Evolutionary conservation across 2,113 vertebrate species (phyloP).

Genomic region (Pterophyllum scalare): DNA sequence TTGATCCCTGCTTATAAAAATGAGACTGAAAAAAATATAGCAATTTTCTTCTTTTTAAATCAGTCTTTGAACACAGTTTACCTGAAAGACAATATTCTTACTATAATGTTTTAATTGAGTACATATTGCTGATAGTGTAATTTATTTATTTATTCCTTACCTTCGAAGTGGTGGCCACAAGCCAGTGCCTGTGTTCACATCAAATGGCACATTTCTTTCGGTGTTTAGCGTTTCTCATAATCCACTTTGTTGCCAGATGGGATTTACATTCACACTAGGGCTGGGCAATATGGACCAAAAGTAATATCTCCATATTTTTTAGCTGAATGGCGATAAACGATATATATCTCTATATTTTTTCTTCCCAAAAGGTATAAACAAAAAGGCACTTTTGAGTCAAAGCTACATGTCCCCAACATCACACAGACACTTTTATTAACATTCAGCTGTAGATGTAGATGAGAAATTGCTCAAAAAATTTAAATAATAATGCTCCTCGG

Average conservation of each 20-base stretch:
- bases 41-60: neutral
- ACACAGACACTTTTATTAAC: too few species aligned
- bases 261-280: neutral
- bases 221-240: neutral
- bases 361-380: too few species aligned
- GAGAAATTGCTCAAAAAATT: too few species aligned
- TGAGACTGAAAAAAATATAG: neutral
- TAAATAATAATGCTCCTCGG: too few species aligned
- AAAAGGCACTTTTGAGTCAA: too few species aligned
- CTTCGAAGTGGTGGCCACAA: neutral
- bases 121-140: neutral
- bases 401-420: too few species aligned
- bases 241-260: neutral
- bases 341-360: too few species aligned
- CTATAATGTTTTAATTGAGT: neutral
- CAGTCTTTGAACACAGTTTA: neutral
- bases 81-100: neutral
- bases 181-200: neutral
- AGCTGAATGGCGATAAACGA: too few species aligned
- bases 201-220: neutral
- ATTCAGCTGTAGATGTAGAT: too few species aligned
- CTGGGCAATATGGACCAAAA: too few species aligned
- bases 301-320: too few species aligned
- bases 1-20: neutral
- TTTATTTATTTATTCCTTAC: neutral